phyloP scores from a whole-genome alignment of 1,140 invertebrate species.

The Trachymyrmex septentrionalis region DNA sequence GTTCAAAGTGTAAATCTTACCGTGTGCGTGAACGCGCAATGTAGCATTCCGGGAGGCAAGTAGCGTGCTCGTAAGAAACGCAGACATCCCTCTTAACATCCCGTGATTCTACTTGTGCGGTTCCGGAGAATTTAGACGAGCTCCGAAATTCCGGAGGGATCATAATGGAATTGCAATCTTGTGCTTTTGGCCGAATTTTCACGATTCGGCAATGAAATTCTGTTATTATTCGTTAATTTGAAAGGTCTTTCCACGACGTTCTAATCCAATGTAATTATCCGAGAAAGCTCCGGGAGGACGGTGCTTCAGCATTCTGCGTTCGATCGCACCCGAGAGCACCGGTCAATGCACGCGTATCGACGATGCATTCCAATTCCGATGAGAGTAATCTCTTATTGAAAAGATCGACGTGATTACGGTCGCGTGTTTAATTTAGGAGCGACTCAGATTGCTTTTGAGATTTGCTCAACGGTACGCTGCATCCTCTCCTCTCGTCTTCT shows the following conservation, averaged over 20 bases:
- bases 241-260: neutral
- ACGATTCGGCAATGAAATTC: neutral
- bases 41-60: conserved; percentile 17
- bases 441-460: conserved; percentile 50
- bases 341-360: conserved; percentile 10
- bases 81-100: conserved; percentile 14
- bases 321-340: conserved; percentile 10
- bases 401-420: conserved; percentile 53
- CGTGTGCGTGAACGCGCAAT: conserved; percentile 15
- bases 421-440: conserved; percentile 53
- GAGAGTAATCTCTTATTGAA: conserved; percentile 56
- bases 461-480: neutral
- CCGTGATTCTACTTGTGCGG: neutral
- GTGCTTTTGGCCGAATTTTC: neutral
- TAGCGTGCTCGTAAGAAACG: conserved; percentile 20
- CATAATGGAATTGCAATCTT: neutral
- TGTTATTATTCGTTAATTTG: neutral
- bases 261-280: conserved; percentile 4
- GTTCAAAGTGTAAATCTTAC: conserved; percentile 52
- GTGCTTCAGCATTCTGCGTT: neutral
- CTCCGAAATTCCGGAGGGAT: neutral
- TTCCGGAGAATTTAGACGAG: neutral
- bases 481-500: neutral
- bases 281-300: neutral
- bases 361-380: conserved; percentile 43